A percentile compares a stretch with the other conserved stretches of the same genome.
Evolutionary conservation across 2,888 invertebrate genomes (phyloP).

Genomic region (Athalia cordata): DNA sequence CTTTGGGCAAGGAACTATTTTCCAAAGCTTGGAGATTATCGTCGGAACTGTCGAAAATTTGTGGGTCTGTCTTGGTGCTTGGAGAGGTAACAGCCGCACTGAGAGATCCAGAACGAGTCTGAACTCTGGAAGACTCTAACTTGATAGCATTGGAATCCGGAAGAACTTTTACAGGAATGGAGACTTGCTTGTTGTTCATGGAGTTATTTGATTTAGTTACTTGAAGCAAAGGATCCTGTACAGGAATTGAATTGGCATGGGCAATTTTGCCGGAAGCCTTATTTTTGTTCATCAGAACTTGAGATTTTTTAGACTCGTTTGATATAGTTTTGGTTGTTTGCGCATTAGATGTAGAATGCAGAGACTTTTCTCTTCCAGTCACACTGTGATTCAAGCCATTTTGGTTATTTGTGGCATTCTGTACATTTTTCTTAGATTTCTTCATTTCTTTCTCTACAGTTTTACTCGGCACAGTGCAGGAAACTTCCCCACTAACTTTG

Average conservation of each 20-base stretch:
- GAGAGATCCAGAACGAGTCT: slow-evolving; percentile 68
- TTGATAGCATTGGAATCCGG: slow-evolving; percentile 67
- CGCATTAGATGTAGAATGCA: slow-evolving; percentile 52
- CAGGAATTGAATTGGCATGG: slow-evolving; percentile 4
- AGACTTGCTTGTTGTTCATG: slow-evolving; percentile 57
- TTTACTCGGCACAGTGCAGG: not conserved
- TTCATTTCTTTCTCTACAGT: slow-evolving; percentile 53
- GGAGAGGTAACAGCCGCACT: slow-evolving; percentile 54
- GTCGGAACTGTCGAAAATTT: slow-evolving; percentile 29
- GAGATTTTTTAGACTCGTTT: slow-evolving; percentile 50
- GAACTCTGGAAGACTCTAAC: slow-evolving; percentile 71
- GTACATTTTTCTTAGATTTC: slow-evolving; percentile 55
- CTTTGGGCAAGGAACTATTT: not conserved
- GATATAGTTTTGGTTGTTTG: slow-evolving; percentile 53
- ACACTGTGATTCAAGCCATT: slow-evolving; percentile 48
- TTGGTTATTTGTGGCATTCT: slow-evolving; percentile 43
- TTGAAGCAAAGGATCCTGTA: slow-evolving; percentile 46
- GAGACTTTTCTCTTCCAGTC: slow-evolving; percentile 52
- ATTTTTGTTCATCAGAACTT: slow-evolving; percentile 51
- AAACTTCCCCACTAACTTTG: not conserved
- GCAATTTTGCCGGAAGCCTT: slow-evolving; percentile 46
- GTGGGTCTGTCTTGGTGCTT: slow-evolving; percentile 46
- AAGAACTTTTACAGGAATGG: slow-evolving; percentile 67
- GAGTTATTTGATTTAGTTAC: slow-evolving; percentile 50
- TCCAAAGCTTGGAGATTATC: slow-evolving; percentile 22